Evolutionary conservation across 1,140 invertebrate genomes (phyloP).

Genomic region (Lamellibrachia luymesi): DNA sequence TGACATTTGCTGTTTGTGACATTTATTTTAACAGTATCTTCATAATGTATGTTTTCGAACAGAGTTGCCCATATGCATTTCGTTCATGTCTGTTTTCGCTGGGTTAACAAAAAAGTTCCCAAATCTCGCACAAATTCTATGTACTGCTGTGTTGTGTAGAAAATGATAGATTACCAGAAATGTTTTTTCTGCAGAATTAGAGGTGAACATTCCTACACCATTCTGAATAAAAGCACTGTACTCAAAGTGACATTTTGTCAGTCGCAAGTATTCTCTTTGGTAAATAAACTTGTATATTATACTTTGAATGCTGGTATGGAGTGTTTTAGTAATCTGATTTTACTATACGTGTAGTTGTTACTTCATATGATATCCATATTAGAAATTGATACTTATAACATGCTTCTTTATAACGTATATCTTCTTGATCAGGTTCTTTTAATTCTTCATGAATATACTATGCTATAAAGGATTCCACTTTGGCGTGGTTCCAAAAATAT

Average conservation of each 20-base stretch:
- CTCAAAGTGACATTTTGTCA: neutral
- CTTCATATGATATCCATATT: neutral
- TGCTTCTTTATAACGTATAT: neutral
- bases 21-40: neutral
- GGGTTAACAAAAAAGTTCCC: neutral
- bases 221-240: neutral
- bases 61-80: neutral
- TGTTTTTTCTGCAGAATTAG: neutral
- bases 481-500: neutral
- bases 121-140: constrained; percentile 1
- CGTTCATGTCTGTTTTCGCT: neutral
- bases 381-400: neutral
- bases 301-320: neutral
- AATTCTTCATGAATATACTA: neutral
- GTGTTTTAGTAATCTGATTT: neutral
- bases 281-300: neutral
- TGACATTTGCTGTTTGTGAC: neutral
- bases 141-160: neutral
- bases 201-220: neutral
- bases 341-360: neutral
- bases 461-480: neutral
- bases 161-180: neutral
- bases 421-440: neutral
- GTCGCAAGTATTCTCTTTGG: neutral
- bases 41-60: neutral